phyloP scores from a whole-genome alignment of 2,888 invertebrate species.

The Cremastobaeus sp. region DNA sequence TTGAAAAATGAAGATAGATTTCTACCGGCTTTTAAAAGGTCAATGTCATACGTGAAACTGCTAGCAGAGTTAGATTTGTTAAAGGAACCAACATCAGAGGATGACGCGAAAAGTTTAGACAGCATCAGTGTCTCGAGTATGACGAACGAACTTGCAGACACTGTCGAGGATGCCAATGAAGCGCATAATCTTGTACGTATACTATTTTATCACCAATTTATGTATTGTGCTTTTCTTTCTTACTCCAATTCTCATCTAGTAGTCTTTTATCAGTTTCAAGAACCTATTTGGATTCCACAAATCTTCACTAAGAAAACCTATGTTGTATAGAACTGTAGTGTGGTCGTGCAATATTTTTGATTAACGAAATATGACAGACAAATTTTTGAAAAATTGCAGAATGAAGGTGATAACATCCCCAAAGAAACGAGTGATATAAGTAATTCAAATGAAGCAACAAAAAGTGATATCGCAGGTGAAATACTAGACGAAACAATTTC shows the following conservation, averaged over 20 bases:
- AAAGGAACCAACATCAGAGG: conserved; percentile 81
- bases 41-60: conserved; percentile 84
- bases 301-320: no score
- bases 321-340: no score
- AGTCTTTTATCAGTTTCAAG: no score
- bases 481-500: conserved; percentile 3
- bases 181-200: conserved; percentile 46
- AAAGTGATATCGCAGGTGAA: conserved; percentile 8
- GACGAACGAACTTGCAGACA: conserved; percentile 69
- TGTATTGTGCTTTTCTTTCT: background rate
- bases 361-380: no score
- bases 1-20: conserved; percentile 81
- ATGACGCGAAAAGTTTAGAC: conserved; percentile 81
- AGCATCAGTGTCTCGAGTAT: conserved; percentile 80
- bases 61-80: conserved; percentile 86
- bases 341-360: no score
- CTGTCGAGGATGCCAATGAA: conserved; percentile 61
- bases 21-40: conserved; percentile 83
- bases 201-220: background rate
- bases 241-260: no score
- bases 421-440: no score
- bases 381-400: no score
- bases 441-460: background rate
- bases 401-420: no score
- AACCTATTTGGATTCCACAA: no score